A percentile compares a stretch with the other conserved stretches of the same genome.
Conservation (phyloP, 2,113 vertebrate species). For the Misgurnus mizolepis region DNA sequence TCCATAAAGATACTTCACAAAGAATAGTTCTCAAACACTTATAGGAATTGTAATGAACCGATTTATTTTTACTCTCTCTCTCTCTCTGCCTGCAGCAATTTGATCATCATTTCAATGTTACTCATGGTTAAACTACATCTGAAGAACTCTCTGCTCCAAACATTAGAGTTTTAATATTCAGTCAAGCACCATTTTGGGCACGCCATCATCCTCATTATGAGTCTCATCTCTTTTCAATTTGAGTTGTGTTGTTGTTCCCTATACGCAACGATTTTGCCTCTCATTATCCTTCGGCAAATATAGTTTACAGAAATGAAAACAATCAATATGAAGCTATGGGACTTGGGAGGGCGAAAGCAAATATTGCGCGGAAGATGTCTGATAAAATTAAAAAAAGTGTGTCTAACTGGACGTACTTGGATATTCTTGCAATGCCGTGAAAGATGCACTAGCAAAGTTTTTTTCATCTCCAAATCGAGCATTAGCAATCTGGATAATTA, state of each 20-base stretch:
- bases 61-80: not conserved
- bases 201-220: conserved; percentile 36
- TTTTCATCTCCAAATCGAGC: not conserved
- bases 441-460: not conserved
- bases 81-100: not conserved
- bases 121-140: conserved; percentile 23
- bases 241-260: conserved; percentile 36
- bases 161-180: conserved; percentile 19
- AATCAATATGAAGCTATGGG: conserved; percentile 23
- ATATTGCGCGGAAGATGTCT: conserved; percentile 3
- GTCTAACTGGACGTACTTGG: conserved; percentile 3
- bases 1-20: not conserved
- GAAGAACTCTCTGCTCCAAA: conserved; percentile 10
- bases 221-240: conserved; percentile 34
- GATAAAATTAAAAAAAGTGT: not conserved
- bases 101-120: conserved; percentile 32
- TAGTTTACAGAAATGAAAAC: conserved; percentile 23
- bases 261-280: conserved; percentile 24
- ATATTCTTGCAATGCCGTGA: not conserved
- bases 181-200: conserved; percentile 23
- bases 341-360: conserved; percentile 12
- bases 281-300: conserved; percentile 42
- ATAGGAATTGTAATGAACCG: not conserved
- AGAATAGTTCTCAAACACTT: not conserved
- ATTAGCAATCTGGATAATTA: conserved; percentile 40